Evolutionary conservation across 2,113 vertebrate species (phyloP), one percentile per base, ranked within the genome.

Genomic region (Cryptotis parvus): DNA sequence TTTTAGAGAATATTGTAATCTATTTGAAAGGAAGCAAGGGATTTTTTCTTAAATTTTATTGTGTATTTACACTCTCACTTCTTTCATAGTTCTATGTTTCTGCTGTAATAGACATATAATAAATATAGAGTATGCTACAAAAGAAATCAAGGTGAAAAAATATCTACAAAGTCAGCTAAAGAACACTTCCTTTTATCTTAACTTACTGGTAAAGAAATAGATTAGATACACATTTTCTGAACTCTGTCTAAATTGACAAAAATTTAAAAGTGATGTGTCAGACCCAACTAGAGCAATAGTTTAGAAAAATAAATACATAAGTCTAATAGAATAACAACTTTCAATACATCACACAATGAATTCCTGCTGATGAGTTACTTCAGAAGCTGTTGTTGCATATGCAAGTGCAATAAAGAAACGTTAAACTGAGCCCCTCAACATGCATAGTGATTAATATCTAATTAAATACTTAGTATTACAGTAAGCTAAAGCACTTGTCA

Each of bases 91-190:
- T 91, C 89, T 89, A 75, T 90, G 84, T 92, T 83, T 31, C 43
- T 70, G 20, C 49, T 92, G 66, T 88, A 95, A 96, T 39, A 92
- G 78, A 92, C 31, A 82, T 91, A 49, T 91, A 91, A 93, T 83
- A 93, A 83, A 88, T 22, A n/a, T 45, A 90, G 20, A n/a, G 37
- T 14, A 91, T n/a, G 12, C 29, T 78, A 31, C 52, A 87, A 92
- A 94, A 91, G 75, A 72, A 92, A 96, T 94, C 58, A 92, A 92
- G 84, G 73, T 90, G 76, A 81, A 86, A 68, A 96, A 94, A 94
- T 63, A 95, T n/a, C 37, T 73, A 26, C 63, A 91, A 95, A 91
- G 89, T 29, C 39, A 92, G 39, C 58, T n/a, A 88, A n/a, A 82
- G 31, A n/a, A 81, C 26, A 74, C 27, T 65, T 43, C 9, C 85